Evolutionary conservation across 2,797 vertebrate species (phyloP).

Genomic region (Cygnus olor): DNA sequence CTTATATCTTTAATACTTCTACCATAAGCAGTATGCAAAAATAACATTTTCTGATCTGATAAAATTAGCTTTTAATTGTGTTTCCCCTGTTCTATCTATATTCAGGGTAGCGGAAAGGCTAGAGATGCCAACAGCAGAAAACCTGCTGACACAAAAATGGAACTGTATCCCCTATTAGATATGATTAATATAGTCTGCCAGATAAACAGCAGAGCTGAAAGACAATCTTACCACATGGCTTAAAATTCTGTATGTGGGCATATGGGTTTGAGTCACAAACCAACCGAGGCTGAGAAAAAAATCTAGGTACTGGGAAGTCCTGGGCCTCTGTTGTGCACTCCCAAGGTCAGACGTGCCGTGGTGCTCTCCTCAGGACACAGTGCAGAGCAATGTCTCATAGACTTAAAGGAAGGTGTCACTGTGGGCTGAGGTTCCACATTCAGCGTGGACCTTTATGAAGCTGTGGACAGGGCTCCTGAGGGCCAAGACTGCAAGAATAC

Average conservation of each 20-base stretch:
- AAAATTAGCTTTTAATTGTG: background rate
- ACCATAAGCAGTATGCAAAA: background rate
- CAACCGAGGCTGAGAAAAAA: background rate
- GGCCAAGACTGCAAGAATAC: background rate
- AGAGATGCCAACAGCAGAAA: background rate
- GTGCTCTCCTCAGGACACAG: background rate
- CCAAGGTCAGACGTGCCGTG: background rate
- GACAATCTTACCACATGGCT: background rate
- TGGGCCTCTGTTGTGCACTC: too few species aligned
- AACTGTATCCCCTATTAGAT: background rate
- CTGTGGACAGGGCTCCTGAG: background rate
- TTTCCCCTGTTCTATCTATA: background rate
- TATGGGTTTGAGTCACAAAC: background rate
- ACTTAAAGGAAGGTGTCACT: background rate
- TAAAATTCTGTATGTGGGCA: background rate
- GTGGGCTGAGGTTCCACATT: background rate
- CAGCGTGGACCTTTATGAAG: too few species aligned
- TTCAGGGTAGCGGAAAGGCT: background rate
- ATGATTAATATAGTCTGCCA: background rate
- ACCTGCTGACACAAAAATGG: background rate
- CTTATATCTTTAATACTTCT: background rate
- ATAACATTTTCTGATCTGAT: background rate
- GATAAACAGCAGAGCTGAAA: background rate
- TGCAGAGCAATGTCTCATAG: background rate
- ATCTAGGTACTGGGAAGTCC: background rate